These are phyloP conservation scores for Gasterosteus aculeatus DNA, from an alignment of 2,113 vertebrate genomes.

Conservation along the genomic window DNA sequence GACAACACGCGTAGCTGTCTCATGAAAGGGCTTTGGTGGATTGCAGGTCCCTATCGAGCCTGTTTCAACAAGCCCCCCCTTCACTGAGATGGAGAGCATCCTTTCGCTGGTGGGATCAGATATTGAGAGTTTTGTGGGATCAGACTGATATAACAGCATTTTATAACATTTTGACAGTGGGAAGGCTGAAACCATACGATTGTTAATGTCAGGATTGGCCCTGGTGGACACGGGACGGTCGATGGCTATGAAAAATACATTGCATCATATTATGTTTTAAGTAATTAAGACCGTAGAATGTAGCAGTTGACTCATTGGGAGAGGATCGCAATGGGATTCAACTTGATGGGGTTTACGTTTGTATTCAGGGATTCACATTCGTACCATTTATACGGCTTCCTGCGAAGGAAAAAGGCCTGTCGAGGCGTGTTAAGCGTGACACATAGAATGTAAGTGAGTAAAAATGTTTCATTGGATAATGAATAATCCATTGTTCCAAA, in stretches of 20 bases:
- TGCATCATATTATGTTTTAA: not conserved
- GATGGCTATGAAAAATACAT: too few species aligned
- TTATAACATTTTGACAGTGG: not conserved
- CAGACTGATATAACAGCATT: not conserved
- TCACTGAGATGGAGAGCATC: constrained; percentile 17
- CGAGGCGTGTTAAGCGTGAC: not conserved
- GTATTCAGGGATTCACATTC: not conserved
- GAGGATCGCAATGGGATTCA: not conserved
- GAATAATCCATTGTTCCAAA: constrained; percentile 6
- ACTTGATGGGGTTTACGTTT: not conserved
- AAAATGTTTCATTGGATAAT: constrained; percentile 3
- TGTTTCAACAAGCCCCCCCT: not conserved
- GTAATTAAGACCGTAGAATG: not conserved
- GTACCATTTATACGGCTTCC: not conserved
- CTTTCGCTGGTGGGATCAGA: constrained; percentile 17
- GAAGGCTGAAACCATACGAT: too few species aligned
- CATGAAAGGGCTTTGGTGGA: constrained; percentile 18
- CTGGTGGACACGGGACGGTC: too few species aligned
- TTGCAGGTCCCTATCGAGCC: not conserved
- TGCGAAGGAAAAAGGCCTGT: not conserved
- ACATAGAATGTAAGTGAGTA: not conserved
- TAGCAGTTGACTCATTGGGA: not conserved
- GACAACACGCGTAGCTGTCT: constrained; percentile 4
- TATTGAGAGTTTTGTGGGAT: not conserved
- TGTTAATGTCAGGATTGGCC: too few species aligned